A percentile compares a stretch with the other conserved stretches of the same genome.
Evolutionary conservation across 2,113 vertebrate species (phyloP).

Genomic region (Hippocampus abdominalis): DNA sequence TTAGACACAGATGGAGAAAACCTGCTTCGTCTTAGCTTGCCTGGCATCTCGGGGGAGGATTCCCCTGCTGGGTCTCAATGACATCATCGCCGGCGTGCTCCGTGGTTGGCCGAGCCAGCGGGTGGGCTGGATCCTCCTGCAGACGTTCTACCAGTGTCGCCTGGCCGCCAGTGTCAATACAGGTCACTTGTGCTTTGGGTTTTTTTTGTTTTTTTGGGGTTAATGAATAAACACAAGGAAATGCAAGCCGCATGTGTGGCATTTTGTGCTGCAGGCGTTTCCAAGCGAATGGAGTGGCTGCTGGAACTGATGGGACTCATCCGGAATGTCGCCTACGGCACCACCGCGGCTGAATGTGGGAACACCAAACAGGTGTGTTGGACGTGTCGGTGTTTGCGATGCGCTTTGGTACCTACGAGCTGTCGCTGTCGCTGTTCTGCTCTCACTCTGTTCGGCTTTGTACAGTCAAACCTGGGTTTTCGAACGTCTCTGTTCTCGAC

Average conservation of each 20-base stretch:
- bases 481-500: too few relatives aligned
- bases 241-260: neutral
- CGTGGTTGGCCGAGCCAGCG: conserved; percentile 58
- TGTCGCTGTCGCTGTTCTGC: too few relatives aligned
- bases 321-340: conserved; percentile 76
- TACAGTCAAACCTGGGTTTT: too few relatives aligned
- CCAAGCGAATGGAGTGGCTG: conserved; percentile 88
- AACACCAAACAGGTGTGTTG: conserved; percentile 74
- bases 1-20: conserved; percentile 83
- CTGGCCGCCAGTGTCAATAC: conserved; percentile 79
- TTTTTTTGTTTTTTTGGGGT: neutral
- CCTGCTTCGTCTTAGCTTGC: conserved; percentile 76
- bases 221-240: neutral
- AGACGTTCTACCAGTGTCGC: conserved; percentile 83
- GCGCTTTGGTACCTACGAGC: too few relatives aligned
- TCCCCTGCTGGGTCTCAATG: conserved; percentile 77
- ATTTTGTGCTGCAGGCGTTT: conserved; percentile 70
- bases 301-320: conserved; percentile 90
- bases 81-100: conserved; percentile 70
- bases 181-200: conserved; percentile 66
- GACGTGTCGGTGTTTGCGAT: neutral
- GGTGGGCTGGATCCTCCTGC: conserved; percentile 82
- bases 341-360: conserved; percentile 54
- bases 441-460: too few relatives aligned
- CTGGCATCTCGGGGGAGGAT: conserved; percentile 85